Evolutionary conservation across 2,888 invertebrate genomes (phyloP).

Genomic region (Slavum lentiscoides): DNA sequence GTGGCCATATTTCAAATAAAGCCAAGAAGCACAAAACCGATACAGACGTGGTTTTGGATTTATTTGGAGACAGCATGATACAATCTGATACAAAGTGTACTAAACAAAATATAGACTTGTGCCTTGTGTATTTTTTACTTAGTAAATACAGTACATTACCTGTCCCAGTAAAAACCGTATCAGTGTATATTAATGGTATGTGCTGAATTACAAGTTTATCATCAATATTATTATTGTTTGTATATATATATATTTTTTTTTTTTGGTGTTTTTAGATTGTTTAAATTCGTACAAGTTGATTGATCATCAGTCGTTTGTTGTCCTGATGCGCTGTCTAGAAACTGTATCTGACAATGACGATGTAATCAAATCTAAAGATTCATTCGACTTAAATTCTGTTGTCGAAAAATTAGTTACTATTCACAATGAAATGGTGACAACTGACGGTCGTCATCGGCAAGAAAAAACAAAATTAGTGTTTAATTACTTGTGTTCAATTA

Average conservation of each 20-base stretch:
- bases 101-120: constrained; percentile 49
- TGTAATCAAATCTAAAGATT: constrained; percentile 6
- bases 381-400: constrained; percentile 32
- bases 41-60: constrained; percentile 42
- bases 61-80: constrained; percentile 37
- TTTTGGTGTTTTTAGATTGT: constrained; percentile 26
- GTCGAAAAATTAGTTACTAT: constrained; percentile 42
- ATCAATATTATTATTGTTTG: background rate
- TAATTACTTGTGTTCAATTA: constrained; percentile 35
- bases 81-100: constrained; percentile 37
- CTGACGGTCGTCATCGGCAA: constrained; percentile 30
- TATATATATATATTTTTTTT: no score
- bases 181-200: constrained; percentile 36
- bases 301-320: constrained; percentile 34
- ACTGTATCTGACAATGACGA: constrained; percentile 23
- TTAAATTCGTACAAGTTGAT: constrained; percentile 28
- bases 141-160: constrained; percentile 41
- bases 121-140: constrained; percentile 41
- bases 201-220: background rate
- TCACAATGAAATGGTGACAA: constrained; percentile 33
- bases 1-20: constrained; percentile 24
- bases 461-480: constrained; percentile 45
- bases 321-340: constrained; percentile 30
- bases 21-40: constrained; percentile 34
- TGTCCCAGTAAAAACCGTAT: constrained; percentile 29